Base-by-base conservation (phyloP, 2,113 vertebrate genomes). In the Butastur rufipennis region DNA sequence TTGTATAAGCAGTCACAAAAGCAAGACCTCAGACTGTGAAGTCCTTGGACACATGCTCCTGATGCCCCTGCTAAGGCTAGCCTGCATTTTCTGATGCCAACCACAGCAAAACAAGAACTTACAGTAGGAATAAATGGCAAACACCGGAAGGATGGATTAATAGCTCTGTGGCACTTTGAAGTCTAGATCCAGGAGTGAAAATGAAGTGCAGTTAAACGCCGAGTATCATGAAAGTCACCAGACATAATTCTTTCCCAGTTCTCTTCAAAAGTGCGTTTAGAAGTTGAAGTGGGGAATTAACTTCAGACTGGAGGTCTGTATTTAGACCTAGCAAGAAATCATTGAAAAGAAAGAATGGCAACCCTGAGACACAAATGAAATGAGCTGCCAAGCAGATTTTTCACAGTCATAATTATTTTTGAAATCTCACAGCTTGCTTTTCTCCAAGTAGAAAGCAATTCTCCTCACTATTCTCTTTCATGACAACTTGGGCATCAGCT, bases 241-340 rank as follows among this genome's bases (percentile, higher is more conserved):
- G 91, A 87, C 19, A 58, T 89, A 90, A 86, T 94, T 96, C 78
- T 90, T 81, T 81, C 81, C 55, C 67, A 81, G 59, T 38, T 63
- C 55, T 77, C 59, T 93, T 97, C 89, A 94, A 93, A 94, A 93
- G 53, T 36, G 42, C 63, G 56, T 92, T 93, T 95, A 92, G 79
- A 90, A 92, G 79, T 90, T 94, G 94, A 95, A 93, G 92, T 68
- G 75, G 61, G 61, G 77, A 94, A 95, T 96, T 97, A 97, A 92
- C 94, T 97, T 97, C 92, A 88, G 88, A 68, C 53, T 70, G 65
- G 75, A 97, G 84, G 79, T 86, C 96, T 97, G 84, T 95, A 92
- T 97, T 98, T 97, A 97, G 89, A 96, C 86, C 81, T 84, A 72
- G 93, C 85, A 96, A 95, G 93, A 90, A 96, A 96, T 94, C 90